Base-by-base conservation (phyloP, 1,140 invertebrate species). In the Cheumatopsyche charites region DNA sequence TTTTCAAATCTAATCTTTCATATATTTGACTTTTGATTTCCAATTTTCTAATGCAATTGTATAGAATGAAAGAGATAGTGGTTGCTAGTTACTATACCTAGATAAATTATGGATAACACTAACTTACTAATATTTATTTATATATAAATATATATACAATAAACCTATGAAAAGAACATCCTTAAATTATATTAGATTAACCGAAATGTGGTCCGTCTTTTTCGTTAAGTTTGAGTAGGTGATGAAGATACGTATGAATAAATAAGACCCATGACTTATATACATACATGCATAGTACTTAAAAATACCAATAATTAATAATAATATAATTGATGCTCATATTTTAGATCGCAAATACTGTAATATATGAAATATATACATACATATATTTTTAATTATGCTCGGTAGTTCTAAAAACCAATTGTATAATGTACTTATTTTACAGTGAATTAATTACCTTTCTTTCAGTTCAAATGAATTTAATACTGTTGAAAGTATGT, bases 221-320 rank as follows among this genome's bases (percentile, higher is more conserved):
- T 75, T 73, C 71, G 74, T 75, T 75, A 75, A 75, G 74, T 75
- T 75, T 75, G 74, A 75, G 74, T 75, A 75, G 74, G 68, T 75
- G 61, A 66, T 73, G 67, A 70, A 69, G 55, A 73, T 70, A 66
- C 72, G 61, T 73, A 73, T 69, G 58, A 43, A 21, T 62, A 4
- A 70, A 13, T 70, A 61, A 70, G 55, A 70, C 55, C 58, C 19
- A 62, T 43, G 43, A 70, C 36, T 62, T 70, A 70, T 70, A 70
- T 70, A 67, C 42, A 65, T 65, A 65, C 23, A 67, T 49, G 43
- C 23, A 67, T 67, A 67, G 19, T 67, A 67, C 25, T 58, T 36
- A 63, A 63, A n/a, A 66, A 66, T 65, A 66, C 15, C 41, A 42
- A 66, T 66, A 19, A 66, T 47, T 47, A 42, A 25, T 68, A 68